These are phyloP conservation scores for Chaetophractus vellerosus DNA, from an alignment of 2,797 vertebrate species.

Conservation along the genomic window DNA sequence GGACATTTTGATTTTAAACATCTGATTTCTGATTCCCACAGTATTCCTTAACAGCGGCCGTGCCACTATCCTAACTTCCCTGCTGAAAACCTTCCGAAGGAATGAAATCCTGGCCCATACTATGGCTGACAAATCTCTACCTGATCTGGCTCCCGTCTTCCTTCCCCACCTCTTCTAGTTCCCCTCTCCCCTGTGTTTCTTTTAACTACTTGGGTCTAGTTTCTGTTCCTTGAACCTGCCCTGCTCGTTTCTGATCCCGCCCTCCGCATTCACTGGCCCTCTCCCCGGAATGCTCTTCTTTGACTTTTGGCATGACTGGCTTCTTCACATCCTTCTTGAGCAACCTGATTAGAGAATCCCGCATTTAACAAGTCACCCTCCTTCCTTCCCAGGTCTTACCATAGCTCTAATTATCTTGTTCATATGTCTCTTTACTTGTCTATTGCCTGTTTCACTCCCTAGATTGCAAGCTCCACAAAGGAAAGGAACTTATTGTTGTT, in stretches of 20 bases:
- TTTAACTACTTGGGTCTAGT: neutral
- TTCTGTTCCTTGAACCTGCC: neutral
- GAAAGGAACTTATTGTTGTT: neutral
- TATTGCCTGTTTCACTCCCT: neutral
- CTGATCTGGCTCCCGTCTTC: neutral
- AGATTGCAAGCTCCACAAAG: neutral
- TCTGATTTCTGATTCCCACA: neutral
- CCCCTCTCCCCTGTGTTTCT: neutral
- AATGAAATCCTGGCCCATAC: neutral
- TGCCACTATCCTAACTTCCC: neutral
- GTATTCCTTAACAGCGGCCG: neutral
- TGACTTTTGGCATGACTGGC: neutral
- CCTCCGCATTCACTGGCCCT: neutral
- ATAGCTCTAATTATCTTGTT: neutral
- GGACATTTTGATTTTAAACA: conserved; percentile 30
- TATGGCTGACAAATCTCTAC: neutral
- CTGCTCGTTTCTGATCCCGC: neutral
- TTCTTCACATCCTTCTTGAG: neutral
- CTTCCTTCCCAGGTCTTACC: neutral
- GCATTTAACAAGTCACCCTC: too few species aligned
- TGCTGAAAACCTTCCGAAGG: neutral
- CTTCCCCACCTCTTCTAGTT: neutral
- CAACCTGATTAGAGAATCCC: neutral
- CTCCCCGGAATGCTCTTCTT: neutral
- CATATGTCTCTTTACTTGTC: neutral